These are phyloP conservation scores for Heliothis virescens DNA, from an alignment of 1,140 invertebrate species.

Conservation along the genomic window DNA sequence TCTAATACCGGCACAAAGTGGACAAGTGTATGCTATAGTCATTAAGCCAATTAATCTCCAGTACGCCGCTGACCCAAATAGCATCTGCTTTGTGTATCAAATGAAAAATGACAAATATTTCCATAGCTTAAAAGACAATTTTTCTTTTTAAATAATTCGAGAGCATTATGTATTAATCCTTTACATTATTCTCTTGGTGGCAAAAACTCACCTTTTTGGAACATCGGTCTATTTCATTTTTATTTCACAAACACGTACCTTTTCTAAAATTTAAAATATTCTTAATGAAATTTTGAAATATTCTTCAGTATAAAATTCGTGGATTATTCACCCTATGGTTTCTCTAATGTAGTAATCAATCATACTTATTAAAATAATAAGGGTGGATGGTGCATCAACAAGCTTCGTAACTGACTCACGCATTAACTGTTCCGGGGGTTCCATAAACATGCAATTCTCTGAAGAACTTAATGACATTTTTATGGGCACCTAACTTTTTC, in stretches of 20 bases:
- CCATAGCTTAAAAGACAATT: not conserved
- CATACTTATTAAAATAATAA: conserved; percentile 16
- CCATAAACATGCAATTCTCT: not conserved
- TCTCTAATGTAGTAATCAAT: conserved; percentile 5
- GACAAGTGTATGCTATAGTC: conserved; percentile 64
- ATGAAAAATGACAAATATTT: conserved; percentile 16
- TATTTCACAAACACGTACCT: too few species aligned
- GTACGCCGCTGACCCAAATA: conserved; percentile 49
- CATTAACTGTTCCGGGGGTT: not conserved
- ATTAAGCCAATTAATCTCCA: conserved; percentile 75
- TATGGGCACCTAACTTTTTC: too few species aligned
- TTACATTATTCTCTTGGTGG: too few species aligned
- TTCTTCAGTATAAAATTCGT: not conserved
- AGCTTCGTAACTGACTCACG: not conserved
- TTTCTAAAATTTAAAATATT: too few species aligned
- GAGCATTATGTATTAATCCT: too few species aligned
- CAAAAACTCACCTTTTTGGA: too few species aligned
- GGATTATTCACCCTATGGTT: conserved; percentile 11
- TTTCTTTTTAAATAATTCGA: too few species aligned
- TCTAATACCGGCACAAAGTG: conserved; percentile 47
- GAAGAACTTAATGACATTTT: too few species aligned
- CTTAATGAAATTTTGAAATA: not conserved
- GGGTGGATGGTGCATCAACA: not conserved
- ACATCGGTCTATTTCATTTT: too few species aligned
- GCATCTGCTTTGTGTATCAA: conserved; percentile 56